Percentiles rank a stretch among this genome's conserved stretches.
Conservation (phyloP, 2,888 invertebrate genomes). For the Drymonia ruficornis region DNA sequence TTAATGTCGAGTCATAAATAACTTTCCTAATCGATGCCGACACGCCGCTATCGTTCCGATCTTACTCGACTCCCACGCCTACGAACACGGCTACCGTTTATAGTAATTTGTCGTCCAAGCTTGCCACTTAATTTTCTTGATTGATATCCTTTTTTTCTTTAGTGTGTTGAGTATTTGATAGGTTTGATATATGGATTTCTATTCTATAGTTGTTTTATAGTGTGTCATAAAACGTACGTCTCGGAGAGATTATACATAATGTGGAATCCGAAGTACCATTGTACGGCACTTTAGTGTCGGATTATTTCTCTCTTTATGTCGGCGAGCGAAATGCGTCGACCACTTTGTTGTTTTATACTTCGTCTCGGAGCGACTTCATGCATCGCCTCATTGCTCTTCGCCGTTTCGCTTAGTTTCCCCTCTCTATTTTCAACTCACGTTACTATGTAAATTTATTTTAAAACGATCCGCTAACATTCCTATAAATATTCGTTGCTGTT, state of each 20-base stretch:
- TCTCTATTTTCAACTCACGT: slow-evolving; percentile 79
- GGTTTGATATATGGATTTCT: slow-evolving; percentile 18
- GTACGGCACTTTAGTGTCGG: slow-evolving; percentile 52
- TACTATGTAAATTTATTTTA: slow-evolving; percentile 78
- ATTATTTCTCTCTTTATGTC: slow-evolving; percentile 77
- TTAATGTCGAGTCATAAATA: slow-evolving; percentile 54
- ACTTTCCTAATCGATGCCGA: slow-evolving; percentile 61
- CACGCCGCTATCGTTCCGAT: slow-evolving; percentile 62
- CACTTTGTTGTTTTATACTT: slow-evolving; percentile 84
- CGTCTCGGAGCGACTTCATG: slow-evolving; percentile 78
- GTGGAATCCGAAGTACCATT: slow-evolving; percentile 70
- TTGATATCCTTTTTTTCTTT: slow-evolving; percentile 42
- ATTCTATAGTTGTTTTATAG: slow-evolving; percentile 31
- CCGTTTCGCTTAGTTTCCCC: slow-evolving; percentile 78
- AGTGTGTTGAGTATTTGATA: slow-evolving; percentile 13
- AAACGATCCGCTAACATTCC: slow-evolving; percentile 53
- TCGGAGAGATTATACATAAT: slow-evolving; percentile 42
- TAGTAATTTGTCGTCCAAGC: slow-evolving; percentile 63
- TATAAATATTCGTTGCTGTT: slow-evolving; percentile 32
- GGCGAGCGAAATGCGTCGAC: slow-evolving; percentile 74
- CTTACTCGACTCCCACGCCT: slow-evolving; percentile 63
- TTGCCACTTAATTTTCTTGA: slow-evolving; percentile 49
- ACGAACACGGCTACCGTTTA: slow-evolving; percentile 59
- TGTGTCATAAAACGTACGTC: slow-evolving; percentile 3
- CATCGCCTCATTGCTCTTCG: slow-evolving; percentile 81